These are phyloP conservation scores for Heterocephalus glaber DNA, from an alignment of 2,113 vertebrate genomes.

Conservation along the genomic window DNA sequence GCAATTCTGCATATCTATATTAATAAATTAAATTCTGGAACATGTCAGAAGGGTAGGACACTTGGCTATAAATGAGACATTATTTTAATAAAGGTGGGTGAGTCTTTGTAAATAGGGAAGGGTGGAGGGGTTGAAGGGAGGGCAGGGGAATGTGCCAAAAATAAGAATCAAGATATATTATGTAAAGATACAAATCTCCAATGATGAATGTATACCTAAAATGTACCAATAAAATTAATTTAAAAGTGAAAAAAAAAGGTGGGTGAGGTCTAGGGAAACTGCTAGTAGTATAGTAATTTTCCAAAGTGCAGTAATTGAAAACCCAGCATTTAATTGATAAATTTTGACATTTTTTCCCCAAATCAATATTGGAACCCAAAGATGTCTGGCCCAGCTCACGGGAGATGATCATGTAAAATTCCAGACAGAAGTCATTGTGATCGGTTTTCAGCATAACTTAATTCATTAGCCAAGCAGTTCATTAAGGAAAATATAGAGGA, in stretches of 20 bases:
- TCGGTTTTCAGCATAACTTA: neutral
- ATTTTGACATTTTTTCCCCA: neutral
- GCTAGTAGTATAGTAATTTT: neutral
- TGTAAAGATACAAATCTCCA: too few species aligned
- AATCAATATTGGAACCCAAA: neutral
- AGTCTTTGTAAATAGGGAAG: too few species aligned
- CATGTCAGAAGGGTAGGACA: neutral
- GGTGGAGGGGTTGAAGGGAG: too few species aligned
- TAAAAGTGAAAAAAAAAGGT: too few species aligned
- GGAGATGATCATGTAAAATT: neutral
- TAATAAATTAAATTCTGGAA: slow-evolving; percentile 35
- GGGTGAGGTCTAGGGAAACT: neutral
- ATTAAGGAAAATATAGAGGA: neutral
- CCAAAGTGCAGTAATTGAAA: neutral
- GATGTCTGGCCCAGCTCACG: neutral
- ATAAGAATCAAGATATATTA: too few species aligned
- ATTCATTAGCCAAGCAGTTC: neutral
- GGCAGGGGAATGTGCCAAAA: too few species aligned
- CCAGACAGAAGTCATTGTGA: neutral
- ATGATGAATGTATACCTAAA: too few species aligned
- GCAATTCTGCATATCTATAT: neutral
- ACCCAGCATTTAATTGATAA: neutral
- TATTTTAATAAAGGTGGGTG: neutral
- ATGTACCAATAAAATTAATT: too few species aligned
- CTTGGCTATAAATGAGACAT: slow-evolving; percentile 19